A percentile compares a stretch with the other conserved stretches of the same genome.
Evolutionary conservation across 2,113 vertebrate genomes (phyloP).

Genomic region (Platanista minor): DNA sequence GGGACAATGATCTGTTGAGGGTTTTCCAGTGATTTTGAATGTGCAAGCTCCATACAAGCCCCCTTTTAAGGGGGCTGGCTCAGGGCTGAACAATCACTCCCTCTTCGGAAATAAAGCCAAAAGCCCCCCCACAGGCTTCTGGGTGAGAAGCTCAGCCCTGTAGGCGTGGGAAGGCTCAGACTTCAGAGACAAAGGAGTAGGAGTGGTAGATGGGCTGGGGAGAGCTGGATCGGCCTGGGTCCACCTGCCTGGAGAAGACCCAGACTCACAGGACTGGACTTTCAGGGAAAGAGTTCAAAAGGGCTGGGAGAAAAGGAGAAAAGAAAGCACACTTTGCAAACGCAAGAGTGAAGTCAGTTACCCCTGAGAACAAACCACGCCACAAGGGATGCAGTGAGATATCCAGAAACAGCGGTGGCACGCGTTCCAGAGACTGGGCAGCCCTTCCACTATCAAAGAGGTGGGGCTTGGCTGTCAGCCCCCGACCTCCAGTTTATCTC

Average conservation of each 20-base stretch:
- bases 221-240: background rate
- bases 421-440: background rate
- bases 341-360: background rate
- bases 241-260: background rate
- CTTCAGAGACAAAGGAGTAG: slow-evolving; percentile 47
- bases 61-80: slow-evolving; percentile 51
- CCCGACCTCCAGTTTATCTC: background rate
- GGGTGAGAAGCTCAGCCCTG: background rate
- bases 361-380: background rate
- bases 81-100: slow-evolving; percentile 44
- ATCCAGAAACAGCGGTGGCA: background rate
- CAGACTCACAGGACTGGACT: background rate
- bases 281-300: background rate
- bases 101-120: slow-evolving; percentile 41
- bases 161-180: slow-evolving; percentile 39
- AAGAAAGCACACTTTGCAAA: background rate
- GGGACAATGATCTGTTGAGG: slow-evolving; percentile 63
- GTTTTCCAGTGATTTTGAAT: slow-evolving; percentile 70
- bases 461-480: background rate
- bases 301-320: background rate
- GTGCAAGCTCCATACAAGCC: slow-evolving; percentile 54
- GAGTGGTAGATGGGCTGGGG: background rate
- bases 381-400: background rate
- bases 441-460: background rate
- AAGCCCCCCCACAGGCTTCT: background rate